Conservation (phyloP, 2,888 invertebrate genomes). For the Parapristionchus giblindavisi region DNA sequence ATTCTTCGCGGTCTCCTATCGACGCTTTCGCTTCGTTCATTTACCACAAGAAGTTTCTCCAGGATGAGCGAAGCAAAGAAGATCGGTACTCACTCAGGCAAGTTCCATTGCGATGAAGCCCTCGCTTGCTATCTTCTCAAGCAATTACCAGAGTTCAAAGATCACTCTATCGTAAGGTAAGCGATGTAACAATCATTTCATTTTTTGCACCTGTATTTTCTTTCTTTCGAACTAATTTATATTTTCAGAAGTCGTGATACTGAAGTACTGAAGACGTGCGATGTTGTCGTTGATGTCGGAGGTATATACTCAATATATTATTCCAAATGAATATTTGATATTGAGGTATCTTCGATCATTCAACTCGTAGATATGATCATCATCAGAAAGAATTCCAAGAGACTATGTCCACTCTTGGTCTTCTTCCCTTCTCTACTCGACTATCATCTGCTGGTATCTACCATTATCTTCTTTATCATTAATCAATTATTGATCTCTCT, state of each 20-base stretch:
- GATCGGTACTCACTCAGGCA: conserved; percentile 78
- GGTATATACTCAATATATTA: conserved; percentile 64
- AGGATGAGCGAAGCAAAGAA: conserved; percentile 15
- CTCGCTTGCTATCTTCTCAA: conserved; percentile 92
- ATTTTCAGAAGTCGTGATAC: conserved; percentile 74
- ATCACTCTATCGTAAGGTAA: conserved; percentile 82
- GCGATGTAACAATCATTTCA: no score
- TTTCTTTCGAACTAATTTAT: neutral
- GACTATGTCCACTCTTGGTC: conserved; percentile 68
- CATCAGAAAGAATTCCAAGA: conserved; percentile 80
- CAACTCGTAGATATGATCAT: conserved; percentile 85
- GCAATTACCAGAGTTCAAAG: conserved; percentile 81
- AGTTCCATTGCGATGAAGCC: conserved; percentile 91
- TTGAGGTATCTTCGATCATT: conserved; percentile 80
- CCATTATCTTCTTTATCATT: neutral
- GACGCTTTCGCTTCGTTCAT: conserved; percentile 1
- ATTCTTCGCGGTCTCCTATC: conserved; percentile 9
- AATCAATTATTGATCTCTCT: neutral
- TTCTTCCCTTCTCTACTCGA: conserved; percentile 74
- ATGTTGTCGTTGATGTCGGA: conserved; percentile 95
- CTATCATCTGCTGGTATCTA: conserved; percentile 87
- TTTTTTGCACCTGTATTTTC: no score
- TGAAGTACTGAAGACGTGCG: conserved; percentile 80
- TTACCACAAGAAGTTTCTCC: neutral
- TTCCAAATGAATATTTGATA: neutral